phyloP scores from a whole-genome alignment of 2,797 vertebrate species.

The Pteronotus mesoamericanus region DNA sequence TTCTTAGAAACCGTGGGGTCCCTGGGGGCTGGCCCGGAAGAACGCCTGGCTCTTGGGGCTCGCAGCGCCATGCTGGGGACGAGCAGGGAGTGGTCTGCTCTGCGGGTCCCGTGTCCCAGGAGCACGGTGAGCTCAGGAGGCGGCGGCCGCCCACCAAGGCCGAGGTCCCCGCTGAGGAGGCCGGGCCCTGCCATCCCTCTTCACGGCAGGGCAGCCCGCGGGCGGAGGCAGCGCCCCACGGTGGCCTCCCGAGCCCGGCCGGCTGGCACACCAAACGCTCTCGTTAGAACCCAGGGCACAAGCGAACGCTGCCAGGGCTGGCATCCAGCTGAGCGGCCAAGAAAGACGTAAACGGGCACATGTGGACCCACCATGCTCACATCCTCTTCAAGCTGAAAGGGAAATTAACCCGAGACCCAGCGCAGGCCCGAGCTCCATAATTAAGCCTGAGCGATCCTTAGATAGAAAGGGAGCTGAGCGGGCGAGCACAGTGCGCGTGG shows the following conservation, averaged over 20 bases:
- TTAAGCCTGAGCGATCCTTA: constrained; percentile 51
- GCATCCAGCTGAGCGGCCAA: constrained; percentile 57
- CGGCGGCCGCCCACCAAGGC: background rate
- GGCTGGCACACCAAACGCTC: background rate
- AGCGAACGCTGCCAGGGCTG: constrained; percentile 42
- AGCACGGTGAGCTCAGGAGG: background rate
- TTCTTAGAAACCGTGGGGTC: background rate
- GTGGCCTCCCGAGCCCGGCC: background rate
- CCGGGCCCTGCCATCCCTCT: background rate
- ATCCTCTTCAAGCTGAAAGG: constrained; percentile 59
- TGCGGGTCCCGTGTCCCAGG: constrained; percentile 32
- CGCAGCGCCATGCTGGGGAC: background rate
- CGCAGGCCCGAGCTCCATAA: constrained; percentile 52
- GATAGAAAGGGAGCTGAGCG: constrained; percentile 32
- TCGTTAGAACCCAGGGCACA: constrained; percentile 38
- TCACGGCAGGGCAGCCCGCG: accelerated
- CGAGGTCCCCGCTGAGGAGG: background rate
- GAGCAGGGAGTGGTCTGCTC: background rate
- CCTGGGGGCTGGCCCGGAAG: background rate
- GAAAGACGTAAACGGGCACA: constrained; percentile 4
- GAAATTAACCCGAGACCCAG: constrained; percentile 66
- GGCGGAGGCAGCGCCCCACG: background rate
- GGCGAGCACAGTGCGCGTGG: constrained; percentile 10
- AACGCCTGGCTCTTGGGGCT: background rate
- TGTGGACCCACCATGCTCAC: background rate